A percentile compares a stretch with the other conserved stretches of the same genome.
Evolutionary conservation across 2,797 vertebrate genomes (phyloP).

Genomic region (Ciconia nigra): DNA sequence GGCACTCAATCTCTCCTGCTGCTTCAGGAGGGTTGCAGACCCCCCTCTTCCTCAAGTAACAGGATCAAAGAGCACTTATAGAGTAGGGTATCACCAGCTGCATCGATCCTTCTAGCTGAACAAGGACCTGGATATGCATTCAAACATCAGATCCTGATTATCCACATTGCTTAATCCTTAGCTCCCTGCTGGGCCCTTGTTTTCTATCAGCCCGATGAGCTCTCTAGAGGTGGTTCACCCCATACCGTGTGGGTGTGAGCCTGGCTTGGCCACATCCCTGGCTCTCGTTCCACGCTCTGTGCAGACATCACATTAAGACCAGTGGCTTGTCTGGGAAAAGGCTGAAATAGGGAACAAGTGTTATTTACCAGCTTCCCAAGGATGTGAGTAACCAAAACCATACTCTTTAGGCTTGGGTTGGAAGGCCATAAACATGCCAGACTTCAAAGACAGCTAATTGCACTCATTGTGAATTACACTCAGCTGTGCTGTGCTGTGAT

Average conservation of each 20-base stretch:
- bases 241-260: background rate
- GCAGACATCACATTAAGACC: background rate
- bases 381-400: background rate
- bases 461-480: background rate
- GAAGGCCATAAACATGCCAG: background rate
- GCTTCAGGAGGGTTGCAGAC: background rate
- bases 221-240: background rate
- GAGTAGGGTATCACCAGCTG: background rate
- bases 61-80: background rate
- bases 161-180: background rate
- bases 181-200: background rate
- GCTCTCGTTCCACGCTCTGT: background rate
- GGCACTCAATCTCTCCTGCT: background rate
- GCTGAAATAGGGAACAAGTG: background rate
- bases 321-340: background rate
- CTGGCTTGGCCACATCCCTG: background rate
- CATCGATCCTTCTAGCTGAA: background rate
- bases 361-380: background rate
- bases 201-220: background rate
- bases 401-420: background rate
- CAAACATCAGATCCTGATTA: background rate
- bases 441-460: background rate
- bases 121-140: background rate
- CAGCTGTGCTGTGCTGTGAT: fast-evolving
- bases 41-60: background rate